These are phyloP conservation scores for Drosophila barbarae DNA, from an alignment of 2,888 invertebrate species.

Conservation along the genomic window DNA sequence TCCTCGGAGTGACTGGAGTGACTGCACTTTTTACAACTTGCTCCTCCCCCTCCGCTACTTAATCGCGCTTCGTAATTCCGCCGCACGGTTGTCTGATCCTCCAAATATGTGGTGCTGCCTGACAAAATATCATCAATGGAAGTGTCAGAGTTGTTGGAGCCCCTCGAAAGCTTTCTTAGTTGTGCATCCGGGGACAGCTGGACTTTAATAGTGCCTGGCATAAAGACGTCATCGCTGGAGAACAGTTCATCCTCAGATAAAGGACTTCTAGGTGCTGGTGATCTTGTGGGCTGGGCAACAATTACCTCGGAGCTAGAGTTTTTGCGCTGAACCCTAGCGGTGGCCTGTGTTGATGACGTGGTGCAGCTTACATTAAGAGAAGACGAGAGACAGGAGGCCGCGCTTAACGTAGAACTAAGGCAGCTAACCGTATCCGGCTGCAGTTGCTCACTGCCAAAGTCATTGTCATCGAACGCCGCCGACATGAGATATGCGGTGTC, in stretches of 20 bases:
- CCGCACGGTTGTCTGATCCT: conserved; percentile 82
- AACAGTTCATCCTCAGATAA: conserved; percentile 83
- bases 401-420: conserved; percentile 77
- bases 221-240: conserved; percentile 83
- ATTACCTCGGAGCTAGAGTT: conserved; percentile 80
- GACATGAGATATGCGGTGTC: conserved; percentile 79
- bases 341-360: conserved; percentile 74
- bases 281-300: conserved; percentile 83
- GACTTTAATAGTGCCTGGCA: conserved; percentile 82
- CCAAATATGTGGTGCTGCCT: conserved; percentile 81
- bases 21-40: conserved; percentile 83
- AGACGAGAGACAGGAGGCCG: conserved; percentile 77
- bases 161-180: conserved; percentile 78
- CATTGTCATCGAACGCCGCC: conserved; percentile 72
- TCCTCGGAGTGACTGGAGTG: conserved; percentile 88
- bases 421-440: conserved; percentile 76
- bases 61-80: conserved; percentile 80
- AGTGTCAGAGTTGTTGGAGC: conserved; percentile 84
- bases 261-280: conserved; percentile 83
- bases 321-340: conserved; percentile 62
- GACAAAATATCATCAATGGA: conserved; percentile 83
- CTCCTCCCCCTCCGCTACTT: conserved; percentile 78
- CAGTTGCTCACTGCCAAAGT: conserved; percentile 70
- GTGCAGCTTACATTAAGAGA: conserved; percentile 78
- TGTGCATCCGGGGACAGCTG: conserved; percentile 82